A percentile compares a stretch with the other conserved stretches of the same genome.
Evolutionary conservation across 2,797 vertebrate genomes (phyloP).

Genomic region (Platalea minor): DNA sequence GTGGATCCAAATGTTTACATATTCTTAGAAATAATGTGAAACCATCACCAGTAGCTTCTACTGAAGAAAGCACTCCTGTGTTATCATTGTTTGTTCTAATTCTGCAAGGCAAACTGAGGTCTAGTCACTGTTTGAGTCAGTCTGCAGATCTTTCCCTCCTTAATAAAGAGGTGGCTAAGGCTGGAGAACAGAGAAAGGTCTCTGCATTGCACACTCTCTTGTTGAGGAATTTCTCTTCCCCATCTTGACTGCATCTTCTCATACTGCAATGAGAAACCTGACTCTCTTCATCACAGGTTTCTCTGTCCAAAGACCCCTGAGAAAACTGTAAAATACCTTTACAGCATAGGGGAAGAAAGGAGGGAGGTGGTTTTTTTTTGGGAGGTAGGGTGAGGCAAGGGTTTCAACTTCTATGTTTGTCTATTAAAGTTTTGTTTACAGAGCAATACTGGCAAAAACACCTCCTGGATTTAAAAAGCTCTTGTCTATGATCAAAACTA

Average conservation of each 20-base stretch:
- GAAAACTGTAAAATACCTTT: neutral
- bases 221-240: neutral
- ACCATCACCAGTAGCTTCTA: neutral
- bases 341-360: neutral
- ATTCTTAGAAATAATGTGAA: neutral
- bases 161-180: neutral
- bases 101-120: constrained; percentile 23
- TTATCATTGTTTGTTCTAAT: neutral
- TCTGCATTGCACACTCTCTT: neutral
- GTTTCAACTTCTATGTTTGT: neutral
- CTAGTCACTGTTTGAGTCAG: neutral
- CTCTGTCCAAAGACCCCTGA: neutral
- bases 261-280: neutral
- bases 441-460: neutral
- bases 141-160: neutral
- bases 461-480: constrained; percentile 22
- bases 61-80: neutral
- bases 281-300: neutral
- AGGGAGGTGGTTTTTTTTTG: neutral
- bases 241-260: neutral
- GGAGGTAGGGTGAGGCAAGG: neutral
- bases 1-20: neutral
- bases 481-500: neutral
- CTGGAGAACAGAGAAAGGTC: neutral
- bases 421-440: neutral